These are phyloP conservation scores for Guaruba guarouba DNA, from an alignment of 2,113 vertebrate species.

Conservation along the genomic window DNA sequence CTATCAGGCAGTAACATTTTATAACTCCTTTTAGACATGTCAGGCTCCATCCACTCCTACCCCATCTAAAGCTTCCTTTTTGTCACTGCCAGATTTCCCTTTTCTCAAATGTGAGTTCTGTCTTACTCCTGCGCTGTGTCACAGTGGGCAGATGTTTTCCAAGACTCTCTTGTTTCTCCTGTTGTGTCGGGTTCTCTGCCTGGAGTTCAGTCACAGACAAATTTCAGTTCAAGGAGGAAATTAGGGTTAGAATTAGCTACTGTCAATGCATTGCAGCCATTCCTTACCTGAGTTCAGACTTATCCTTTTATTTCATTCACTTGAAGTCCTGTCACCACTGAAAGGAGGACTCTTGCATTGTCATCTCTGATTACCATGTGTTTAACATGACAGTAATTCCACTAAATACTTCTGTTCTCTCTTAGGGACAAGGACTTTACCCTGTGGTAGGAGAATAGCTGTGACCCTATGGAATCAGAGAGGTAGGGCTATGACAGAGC, in stretches of 20 bases:
- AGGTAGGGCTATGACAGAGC: not conserved
- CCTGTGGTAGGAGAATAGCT: not conserved
- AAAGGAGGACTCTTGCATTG: not conserved
- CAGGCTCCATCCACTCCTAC: not conserved
- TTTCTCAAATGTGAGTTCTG: not conserved
- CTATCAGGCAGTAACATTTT: not conserved
- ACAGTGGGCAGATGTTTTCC: not conserved
- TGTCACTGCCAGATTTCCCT: not conserved
- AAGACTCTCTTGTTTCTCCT: not conserved
- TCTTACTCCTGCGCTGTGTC: rapidly evolving
- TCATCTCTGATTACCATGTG: not conserved
- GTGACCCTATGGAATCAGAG: not conserved
- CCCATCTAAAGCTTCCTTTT: not conserved
- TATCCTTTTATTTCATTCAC: not conserved
- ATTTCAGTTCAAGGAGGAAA: not conserved
- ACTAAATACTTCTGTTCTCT: not conserved
- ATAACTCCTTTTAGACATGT: not conserved
- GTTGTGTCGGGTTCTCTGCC: not conserved
- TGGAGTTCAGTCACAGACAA: not conserved
- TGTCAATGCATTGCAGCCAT: not conserved
- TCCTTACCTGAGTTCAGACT: not conserved
- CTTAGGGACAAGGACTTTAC: not conserved
- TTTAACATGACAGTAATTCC: not conserved
- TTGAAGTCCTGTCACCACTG: not conserved
- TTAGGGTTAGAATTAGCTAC: not conserved